Evolutionary conservation across 2,113 vertebrate genomes (phyloP).

Genomic region (Myiozetetes cayanensis): DNA sequence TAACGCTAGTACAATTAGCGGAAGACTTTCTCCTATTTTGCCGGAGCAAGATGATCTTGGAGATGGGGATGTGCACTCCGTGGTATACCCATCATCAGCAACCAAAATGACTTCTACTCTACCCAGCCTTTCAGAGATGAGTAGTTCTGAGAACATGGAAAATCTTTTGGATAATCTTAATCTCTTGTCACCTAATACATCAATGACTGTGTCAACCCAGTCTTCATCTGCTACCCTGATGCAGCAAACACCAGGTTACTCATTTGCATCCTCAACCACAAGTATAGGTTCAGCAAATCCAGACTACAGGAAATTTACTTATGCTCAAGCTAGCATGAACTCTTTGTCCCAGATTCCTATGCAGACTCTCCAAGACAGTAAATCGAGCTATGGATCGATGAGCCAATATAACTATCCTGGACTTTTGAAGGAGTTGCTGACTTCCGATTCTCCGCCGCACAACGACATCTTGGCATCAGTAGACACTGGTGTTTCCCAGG

Average conservation of each 20-base stretch:
- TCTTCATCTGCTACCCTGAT: constrained; percentile 90
- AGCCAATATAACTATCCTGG: constrained; percentile 86
- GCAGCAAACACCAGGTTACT: constrained; percentile 88
- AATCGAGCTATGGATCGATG: constrained; percentile 83
- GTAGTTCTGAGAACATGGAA: constrained; percentile 96
- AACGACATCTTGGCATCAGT: constrained; percentile 88
- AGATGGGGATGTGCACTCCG: constrained; percentile 87
- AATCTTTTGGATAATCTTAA: constrained; percentile 97
- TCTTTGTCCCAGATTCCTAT: constrained; percentile 85
- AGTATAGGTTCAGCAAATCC: constrained; percentile 83
- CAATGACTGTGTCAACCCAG: constrained; percentile 85
- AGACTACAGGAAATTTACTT: constrained; percentile 91
- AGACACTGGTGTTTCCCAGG: constrained; percentile 85
- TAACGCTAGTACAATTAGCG: constrained; percentile 94
- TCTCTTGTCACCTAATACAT: constrained; percentile 90
- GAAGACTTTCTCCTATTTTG: constrained; percentile 94
- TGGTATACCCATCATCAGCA: constrained; percentile 88
- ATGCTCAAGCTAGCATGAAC: constrained; percentile 86
- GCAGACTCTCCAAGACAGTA: constrained; percentile 87
- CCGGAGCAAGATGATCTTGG: constrained; percentile 92
- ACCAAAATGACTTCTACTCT: constrained; percentile 93
- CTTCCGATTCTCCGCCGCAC: constrained; percentile 90
- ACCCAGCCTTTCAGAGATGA: constrained; percentile 95
- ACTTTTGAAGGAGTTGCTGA: constrained; percentile 95
- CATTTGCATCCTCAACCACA: constrained; percentile 86